These are phyloP conservation scores for Zaprionus bogoriensis DNA, from an alignment of 2,888 invertebrate genomes.

Conservation along the genomic window DNA sequence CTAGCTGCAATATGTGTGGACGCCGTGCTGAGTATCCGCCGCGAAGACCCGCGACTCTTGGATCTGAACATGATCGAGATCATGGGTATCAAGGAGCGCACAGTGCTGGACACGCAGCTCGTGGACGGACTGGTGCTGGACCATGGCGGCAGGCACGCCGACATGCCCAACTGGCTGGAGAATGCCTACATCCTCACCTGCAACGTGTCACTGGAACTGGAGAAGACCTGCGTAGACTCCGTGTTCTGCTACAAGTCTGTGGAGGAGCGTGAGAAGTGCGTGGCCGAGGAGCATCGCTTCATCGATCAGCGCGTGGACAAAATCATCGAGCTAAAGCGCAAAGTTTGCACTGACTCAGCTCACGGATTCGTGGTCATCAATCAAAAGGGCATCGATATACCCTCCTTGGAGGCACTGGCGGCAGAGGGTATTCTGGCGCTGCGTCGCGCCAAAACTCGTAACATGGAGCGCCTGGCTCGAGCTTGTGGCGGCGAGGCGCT, in stretches of 20 bases:
- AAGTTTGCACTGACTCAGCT: constrained; percentile 93
- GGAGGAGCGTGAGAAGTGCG: constrained; percentile 95
- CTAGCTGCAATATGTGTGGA: constrained; percentile 95
- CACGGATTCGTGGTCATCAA: constrained; percentile 97
- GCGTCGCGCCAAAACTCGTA: constrained; percentile 97
- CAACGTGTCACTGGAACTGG: constrained; percentile 98
- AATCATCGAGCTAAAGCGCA: constrained; percentile 94
- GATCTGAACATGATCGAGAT: constrained; percentile 99
- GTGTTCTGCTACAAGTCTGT: constrained; percentile 99
- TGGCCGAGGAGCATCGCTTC: constrained; percentile 96
- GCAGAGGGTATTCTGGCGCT: constrained; percentile 97
- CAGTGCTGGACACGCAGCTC: constrained; percentile 90
- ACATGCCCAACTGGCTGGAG: constrained; percentile 96
- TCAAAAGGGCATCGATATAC: constrained; percentile 99
- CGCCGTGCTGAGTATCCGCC: constrained; percentile 91
- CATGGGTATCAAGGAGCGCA: constrained; percentile 98
- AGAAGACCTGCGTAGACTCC: constrained; percentile 97
- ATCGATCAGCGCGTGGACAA: constrained; percentile 96
- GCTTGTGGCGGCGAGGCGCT: constrained; percentile 97
- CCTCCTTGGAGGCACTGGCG: constrained; percentile 96
- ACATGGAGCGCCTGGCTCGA: constrained; percentile 97
- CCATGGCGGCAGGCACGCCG: constrained; percentile 98
- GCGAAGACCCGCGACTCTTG: constrained; percentile 84
- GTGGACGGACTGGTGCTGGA: constrained; percentile 96
- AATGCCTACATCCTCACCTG: constrained; percentile 98